Base-by-base conservation (phyloP, 2,797 vertebrate genomes). In the Pygocentrus nattereri region DNA sequence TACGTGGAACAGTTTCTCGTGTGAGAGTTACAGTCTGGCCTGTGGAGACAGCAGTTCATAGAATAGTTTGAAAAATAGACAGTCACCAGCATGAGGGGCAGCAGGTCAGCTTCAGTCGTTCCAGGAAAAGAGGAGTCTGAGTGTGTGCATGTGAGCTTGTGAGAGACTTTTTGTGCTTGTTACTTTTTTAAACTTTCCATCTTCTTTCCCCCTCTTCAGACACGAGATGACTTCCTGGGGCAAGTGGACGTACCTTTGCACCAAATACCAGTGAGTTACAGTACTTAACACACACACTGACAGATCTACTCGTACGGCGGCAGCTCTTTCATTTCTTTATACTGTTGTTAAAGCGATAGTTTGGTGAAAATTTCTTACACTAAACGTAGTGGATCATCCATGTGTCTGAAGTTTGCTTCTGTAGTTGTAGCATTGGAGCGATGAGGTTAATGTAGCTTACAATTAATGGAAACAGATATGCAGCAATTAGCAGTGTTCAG, bases 211-310 rank as follows among this genome's bases (percentile, higher is more conserved):
- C 85, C 31, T 50, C 47, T 75, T 78, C 88, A 99, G 98, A 99
- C 98, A 77, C 96, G 98, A 90, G 97, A 99, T 95, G 97, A 99
- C 93, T 99, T 99, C 88, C 95, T 99, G 34, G 98, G 98, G 78
- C 97, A 99, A 93, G 97, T 98, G 93, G 97, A 99, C 80, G 92
- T 99, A 83, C 97, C 98, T 86, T 95, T 99, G 85, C 96, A 96
- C 90, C 97, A 98, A 85, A 96, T 99, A 86, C 97, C 97, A 70
- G 95, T 96, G 83, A 95, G 95, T 91, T 49, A 23, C 70, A 58
- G 5, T 30, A 7, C 38, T 16, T 56, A 2, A 19, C 4, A 18
- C 15, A 31, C 15, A 44, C n/a, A 6, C 34, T 6, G 34, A n/a
- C n/a, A n/a, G n/a, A n/a, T 34, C 34, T 34, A 34, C 34, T 34